Evolutionary conservation across 1,140 invertebrate species (phyloP), one percentile per base, ranked within the genome.

Genomic region (Meloidogyne hapla): DNA sequence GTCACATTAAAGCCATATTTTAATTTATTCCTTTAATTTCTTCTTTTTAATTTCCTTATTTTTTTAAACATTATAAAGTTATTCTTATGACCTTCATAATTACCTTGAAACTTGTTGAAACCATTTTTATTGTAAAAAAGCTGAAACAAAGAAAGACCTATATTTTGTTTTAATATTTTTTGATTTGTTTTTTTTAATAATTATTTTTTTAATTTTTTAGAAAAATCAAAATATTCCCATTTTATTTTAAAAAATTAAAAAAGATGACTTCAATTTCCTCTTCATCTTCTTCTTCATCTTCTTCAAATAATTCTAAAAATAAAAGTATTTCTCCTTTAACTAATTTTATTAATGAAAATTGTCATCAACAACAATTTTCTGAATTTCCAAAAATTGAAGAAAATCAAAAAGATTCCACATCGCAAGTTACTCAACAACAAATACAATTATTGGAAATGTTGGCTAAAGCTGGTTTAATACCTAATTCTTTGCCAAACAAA

Each of bases 301-400:
- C 12, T 5, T 56, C 48, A 56, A 56, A 56, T 18, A 48, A 18
- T 48, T 48, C 45, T 18, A 48, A 48, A 48, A 48, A 48, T 56
- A 56, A 56, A 56, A 56, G 48, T n/a, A n/a, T 56, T 56, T n/a
- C 18, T n/a, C 48, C 48, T n/a, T n/a, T 56, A 56, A 56, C 48
- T n/a, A 56, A 56, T 56, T 56, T 56, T 56, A 56, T 56, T n/a
- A 56, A 56, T n/a, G 48, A 56, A 21, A 56, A 56, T 56, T 56
- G n/a, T n/a, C n/a, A 56, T 21, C 48, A 56, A 56, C 18, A 56
- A 56, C 48, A 56, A n/a, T 56, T 56, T 56, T 56, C 48, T 56
- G 48, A 56, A 56, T n/a, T 56, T 45, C 18, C 42, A 56, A 56
- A 56, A 56, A n/a, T 56, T n/a, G 48, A 56, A 21, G 48, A 56